Base-by-base conservation (phyloP, 2,113 vertebrate genomes). In the Lamprotornis superbus region DNA sequence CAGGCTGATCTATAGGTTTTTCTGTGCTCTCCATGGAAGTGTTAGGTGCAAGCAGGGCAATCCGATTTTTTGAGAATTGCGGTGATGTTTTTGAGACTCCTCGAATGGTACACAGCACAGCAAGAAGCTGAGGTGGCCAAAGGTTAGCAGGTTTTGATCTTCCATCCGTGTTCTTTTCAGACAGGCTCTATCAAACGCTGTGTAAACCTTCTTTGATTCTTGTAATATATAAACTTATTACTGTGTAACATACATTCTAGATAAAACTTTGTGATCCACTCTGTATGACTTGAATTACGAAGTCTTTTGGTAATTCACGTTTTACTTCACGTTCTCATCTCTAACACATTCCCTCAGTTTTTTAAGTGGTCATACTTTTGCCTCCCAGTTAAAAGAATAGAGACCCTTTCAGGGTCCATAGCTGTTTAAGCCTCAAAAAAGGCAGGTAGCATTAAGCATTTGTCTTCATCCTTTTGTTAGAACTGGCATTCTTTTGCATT, bases 361-460 rank as follows among this genome's bases (percentile, higher is more conserved):
- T 49, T 60, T 39, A 65, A 15, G 12, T 76, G 14, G 9, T 39
- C 0, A 0, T 30, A 47, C 15, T 17, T 79, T 71, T 1, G 2
- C 3, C 7, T 76, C 30, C 18, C 12, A n/a, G 21, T 35, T 75
- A 47, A 64, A 83, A 56, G 40, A 60, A 42, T 3, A 73, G 52
- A 65, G 9, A 4, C 10, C 8, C 9, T 59, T 85, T 61, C 33
- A 61, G 19, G 10, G 5, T 10, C 11, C 5, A 3, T 16, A 42
- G 27, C 20, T 27, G 18, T 18, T 67, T 75, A 53, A 37, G 13
- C 59, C 27, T 40, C 44, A 60, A 52, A 40, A 73, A 76, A 52
- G 42, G 47, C 27, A 42, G 21, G 4, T 44, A 70, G 37, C 47
- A 60, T 64, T 67, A 67, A 65, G 33, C 10, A 15, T 5, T 71